These are phyloP conservation scores for Calliopsis andreniformis DNA, from an alignment of 1,140 invertebrate species.

Conservation along the genomic window DNA sequence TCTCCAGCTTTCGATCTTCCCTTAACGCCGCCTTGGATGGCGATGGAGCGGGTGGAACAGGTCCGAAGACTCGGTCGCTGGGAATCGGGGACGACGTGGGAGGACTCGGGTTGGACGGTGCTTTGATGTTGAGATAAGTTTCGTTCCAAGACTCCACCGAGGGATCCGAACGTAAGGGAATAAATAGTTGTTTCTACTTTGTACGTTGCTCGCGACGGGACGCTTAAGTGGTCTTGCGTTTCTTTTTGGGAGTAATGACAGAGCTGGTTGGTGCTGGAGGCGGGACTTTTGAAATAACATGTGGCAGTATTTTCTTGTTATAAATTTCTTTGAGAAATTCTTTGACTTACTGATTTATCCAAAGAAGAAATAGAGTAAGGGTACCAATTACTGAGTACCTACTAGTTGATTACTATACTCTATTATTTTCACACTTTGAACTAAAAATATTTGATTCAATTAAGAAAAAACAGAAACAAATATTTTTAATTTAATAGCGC, in stretches of 20 bases:
- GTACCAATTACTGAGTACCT: too few species aligned
- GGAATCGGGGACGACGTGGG: not conserved
- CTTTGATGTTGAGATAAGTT: slow-evolving; percentile 19
- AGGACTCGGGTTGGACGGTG: slow-evolving; percentile 26
- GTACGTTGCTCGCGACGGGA: slow-evolving; percentile 17
- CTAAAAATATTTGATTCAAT: too few species aligned
- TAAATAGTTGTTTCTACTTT: slow-evolving; percentile 43
- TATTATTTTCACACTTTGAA: too few species aligned
- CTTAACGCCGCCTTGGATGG: slow-evolving; percentile 2
- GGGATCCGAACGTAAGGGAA: slow-evolving; percentile 36
- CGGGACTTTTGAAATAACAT: too few species aligned
- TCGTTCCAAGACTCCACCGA: slow-evolving; percentile 8
- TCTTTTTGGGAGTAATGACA: not conserved
- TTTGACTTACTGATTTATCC: too few species aligned
- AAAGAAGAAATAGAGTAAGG: too few species aligned
- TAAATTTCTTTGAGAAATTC: too few species aligned
- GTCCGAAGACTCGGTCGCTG: not conserved
- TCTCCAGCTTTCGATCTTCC: slow-evolving; percentile 2
- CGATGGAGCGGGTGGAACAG: not conserved
- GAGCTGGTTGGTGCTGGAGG: too few species aligned
- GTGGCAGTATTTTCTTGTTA: too few species aligned
- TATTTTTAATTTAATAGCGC: too few species aligned
- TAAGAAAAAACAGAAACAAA: too few species aligned
- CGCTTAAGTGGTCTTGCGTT: not conserved
- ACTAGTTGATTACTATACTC: too few species aligned